These are phyloP conservation scores for Stenopsyche tienmushanensis DNA, from an alignment of 1,140 invertebrate species.

Conservation along the genomic window DNA sequence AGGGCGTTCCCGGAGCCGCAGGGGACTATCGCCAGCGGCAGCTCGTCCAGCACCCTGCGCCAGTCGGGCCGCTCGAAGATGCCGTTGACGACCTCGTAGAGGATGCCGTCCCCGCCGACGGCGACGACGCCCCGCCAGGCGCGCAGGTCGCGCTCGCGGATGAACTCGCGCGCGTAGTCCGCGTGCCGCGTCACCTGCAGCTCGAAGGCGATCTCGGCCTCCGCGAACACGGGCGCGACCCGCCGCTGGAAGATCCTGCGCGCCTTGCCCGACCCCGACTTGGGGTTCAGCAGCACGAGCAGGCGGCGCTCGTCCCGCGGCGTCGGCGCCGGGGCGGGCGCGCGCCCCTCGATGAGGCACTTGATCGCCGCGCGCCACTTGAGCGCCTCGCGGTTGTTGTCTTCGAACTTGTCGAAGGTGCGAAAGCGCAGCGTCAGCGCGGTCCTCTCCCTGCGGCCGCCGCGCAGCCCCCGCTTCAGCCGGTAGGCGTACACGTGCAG, in stretches of 20 bases:
- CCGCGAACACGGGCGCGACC: slow-evolving; percentile 79
- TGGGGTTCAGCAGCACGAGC: slow-evolving; percentile 84
- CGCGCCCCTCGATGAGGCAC: too few species aligned
- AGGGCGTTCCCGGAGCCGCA: slow-evolving; percentile 96
- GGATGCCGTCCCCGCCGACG: slow-evolving; percentile 91
- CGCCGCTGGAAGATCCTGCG: slow-evolving; percentile 81
- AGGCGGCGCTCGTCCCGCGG: too few species aligned
- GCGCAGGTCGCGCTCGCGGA: slow-evolving; percentile 72
- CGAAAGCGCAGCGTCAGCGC: slow-evolving; percentile 78
- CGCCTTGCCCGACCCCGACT: slow-evolving; percentile 85
- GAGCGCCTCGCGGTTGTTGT: slow-evolving; percentile 80
- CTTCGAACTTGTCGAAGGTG: slow-evolving; percentile 78
- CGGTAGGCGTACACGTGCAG: slow-evolving; percentile 82
- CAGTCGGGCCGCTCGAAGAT: slow-evolving; percentile 84
- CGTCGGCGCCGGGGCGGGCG: too few species aligned
- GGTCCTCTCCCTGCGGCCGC: slow-evolving; percentile 71
- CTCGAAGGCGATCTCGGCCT: slow-evolving; percentile 85
- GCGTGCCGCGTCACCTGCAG: slow-evolving; percentile 85
- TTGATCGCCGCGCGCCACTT: slow-evolving; percentile 79
- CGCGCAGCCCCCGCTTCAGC: too few species aligned
- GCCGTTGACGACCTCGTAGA: slow-evolving; percentile 93
- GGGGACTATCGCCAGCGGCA: slow-evolving; percentile 86
- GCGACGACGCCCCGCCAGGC: slow-evolving; percentile 80
- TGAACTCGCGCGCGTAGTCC: slow-evolving; percentile 83
- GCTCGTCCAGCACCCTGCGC: slow-evolving; percentile 71